A percentile compares a stretch with the other conserved stretches of the same genome.
phyloP scores from a whole-genome alignment of 2,113 vertebrate species.

The Dipodomys spectabilis region DNA sequence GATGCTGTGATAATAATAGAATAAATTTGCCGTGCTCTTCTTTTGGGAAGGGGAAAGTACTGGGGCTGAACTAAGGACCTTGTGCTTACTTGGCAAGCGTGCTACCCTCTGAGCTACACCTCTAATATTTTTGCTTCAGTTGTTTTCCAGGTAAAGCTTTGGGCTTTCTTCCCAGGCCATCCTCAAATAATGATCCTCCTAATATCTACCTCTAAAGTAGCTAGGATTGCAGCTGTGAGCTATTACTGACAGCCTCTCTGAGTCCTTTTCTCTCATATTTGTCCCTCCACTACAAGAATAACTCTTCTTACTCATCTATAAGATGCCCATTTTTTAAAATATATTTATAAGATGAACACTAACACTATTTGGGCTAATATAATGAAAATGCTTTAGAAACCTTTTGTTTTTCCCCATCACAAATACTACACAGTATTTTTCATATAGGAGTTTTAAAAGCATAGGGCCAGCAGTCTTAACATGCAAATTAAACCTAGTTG shows the following conservation, averaged over 20 bases:
- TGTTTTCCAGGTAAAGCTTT: no score
- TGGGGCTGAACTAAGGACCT: no score
- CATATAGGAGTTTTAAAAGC: conserved; percentile 6
- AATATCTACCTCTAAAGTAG: no score
- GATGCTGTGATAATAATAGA: neutral
- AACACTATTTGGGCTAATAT: neutral
- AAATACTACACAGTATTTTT: neutral
- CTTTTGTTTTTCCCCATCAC: neutral
- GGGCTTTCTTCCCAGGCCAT: no score
- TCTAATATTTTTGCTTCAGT: no score
- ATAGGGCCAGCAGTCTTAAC: neutral
- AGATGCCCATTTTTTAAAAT: neutral
- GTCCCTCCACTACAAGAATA: neutral
- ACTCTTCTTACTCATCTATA: neutral
- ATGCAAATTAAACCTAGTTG: conserved; percentile 7
- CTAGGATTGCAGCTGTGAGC: no score
- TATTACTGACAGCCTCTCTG: neutral
- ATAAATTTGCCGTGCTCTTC: neutral
- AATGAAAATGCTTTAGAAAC: neutral
- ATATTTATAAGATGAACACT: neutral
- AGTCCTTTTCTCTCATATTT: neutral
- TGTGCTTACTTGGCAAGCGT: no score
- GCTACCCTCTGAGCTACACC: no score
- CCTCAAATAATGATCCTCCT: no score
- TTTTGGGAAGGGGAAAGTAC: no score